A percentile compares a stretch with the other conserved stretches of the same genome.
phyloP scores from a whole-genome alignment of 2,113 vertebrate species.

The Caretta caretta region DNA sequence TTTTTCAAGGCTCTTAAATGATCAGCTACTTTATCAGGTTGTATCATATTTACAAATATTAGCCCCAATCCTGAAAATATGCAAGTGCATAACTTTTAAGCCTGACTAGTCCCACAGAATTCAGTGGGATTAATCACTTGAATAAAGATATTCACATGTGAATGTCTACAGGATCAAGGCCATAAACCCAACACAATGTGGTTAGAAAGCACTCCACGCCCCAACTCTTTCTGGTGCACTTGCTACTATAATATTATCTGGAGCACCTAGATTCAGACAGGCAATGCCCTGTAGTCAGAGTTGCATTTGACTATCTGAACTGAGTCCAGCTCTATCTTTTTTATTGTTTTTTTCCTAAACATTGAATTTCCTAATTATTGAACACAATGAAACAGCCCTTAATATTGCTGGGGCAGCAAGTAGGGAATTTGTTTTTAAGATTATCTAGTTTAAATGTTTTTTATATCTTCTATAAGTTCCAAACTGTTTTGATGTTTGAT shows the following conservation, averaged over 20 bases:
- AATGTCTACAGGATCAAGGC: not conserved
- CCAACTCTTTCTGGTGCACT: not conserved
- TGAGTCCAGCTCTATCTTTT: not conserved
- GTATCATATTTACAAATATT: not conserved
- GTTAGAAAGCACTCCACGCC: not conserved
- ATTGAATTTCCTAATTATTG: not conserved
- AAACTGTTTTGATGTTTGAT: not conserved
- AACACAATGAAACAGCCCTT: not conserved
- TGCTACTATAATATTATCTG: not conserved
- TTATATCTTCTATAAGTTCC: fast-evolving
- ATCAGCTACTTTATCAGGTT: not conserved
- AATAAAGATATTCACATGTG: not conserved
- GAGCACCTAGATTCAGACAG: not conserved
- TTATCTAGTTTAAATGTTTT: not conserved
- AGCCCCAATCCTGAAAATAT: not conserved
- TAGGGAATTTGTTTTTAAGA: not conserved
- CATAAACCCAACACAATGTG: fast-evolving
- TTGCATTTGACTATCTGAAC: not conserved
- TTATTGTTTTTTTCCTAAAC: not conserved
- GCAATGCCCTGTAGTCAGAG: not conserved
- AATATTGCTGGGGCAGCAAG: not conserved
- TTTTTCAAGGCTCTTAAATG: not conserved
- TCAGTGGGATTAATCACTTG: not conserved
- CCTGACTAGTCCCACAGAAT: not conserved
- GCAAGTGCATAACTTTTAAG: not conserved